Base-by-base conservation (phyloP, 2,797 vertebrate genomes). In the Gephyroberyx darwinii region DNA sequence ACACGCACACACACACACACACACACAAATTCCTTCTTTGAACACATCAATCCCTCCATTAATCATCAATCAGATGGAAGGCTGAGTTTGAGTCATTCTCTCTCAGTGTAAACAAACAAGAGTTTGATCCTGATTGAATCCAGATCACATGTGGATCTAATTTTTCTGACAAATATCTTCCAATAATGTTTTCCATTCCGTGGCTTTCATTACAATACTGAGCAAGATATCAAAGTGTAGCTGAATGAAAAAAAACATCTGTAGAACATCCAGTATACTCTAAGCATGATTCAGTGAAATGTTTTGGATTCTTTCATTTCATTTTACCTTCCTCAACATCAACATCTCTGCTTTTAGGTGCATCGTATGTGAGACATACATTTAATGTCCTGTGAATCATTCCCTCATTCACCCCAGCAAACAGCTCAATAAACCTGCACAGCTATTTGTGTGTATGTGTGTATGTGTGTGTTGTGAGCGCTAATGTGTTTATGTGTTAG, bases 151-250 rank as follows among this genome's bases (percentile, higher is more conserved):
- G 54, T 83, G 87, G 81, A 63, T 77, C 51, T 80, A 8, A 60
- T 91, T 81, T 56, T 72, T 74, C 48, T 14, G 65, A 86, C 78
- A 86, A 88, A 89, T 85, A 85, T 83, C 65, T 76, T 88, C 59
- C 78, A 88, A 87, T 83, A 86, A 89, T 81, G 82, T 86, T 89
- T 87, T 83, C 69, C 80, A 84, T 80, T 81, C 62, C 74, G 77
- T 58, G 84, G 82, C 65, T 83, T 77, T 77, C 64, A 60, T 63
- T 70, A 58, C 54, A 77, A 68, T 56, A 1, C 74, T 35, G 54
- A 78, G 54, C 54, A 60, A 78, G 52, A 84, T 76, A 83, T 82
- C 84, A 88, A 77, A 86, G 82, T 63, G 71, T 12, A 51, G 48
- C 65, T 4, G n/a, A 63, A 62, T 37, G 37, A 78, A 65, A 53